A percentile compares a stretch with the other conserved stretches of the same genome.
Evolutionary conservation across 2,797 vertebrate species (phyloP).

Genomic region (Oreochromis mossambicus): DNA sequence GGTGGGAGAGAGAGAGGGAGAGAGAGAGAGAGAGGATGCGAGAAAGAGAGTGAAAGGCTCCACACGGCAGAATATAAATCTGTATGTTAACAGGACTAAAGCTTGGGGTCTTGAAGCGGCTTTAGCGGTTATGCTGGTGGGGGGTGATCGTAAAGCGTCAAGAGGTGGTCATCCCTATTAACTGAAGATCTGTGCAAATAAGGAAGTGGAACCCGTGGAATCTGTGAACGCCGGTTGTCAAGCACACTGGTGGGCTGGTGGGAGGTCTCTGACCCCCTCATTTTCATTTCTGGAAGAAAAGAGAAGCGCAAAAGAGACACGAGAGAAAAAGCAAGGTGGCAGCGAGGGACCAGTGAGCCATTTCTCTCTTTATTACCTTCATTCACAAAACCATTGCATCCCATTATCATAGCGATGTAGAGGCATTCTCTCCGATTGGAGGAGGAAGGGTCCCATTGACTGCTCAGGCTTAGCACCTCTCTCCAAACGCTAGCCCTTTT

Average conservation of each 20-base stretch:
- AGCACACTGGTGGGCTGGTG: conserved; percentile 74
- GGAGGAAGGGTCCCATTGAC: conserved; percentile 81
- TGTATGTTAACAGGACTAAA: conserved; percentile 73
- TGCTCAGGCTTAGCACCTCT: conserved; percentile 73
- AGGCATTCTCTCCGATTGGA: conserved; percentile 73
- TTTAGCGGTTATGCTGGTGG: conserved; percentile 45
- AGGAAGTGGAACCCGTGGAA: conserved; percentile 65
- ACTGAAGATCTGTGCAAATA: conserved; percentile 67
- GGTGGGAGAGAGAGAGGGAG: background rate
- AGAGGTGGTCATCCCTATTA: conserved; percentile 58
- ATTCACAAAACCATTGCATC: conserved; percentile 81
- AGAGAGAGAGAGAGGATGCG: conserved; percentile 48
- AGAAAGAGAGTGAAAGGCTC: conserved; percentile 69
- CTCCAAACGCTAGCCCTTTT: conserved; percentile 70
- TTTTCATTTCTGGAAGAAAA: conserved; percentile 69
- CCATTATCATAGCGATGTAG: conserved; percentile 79
- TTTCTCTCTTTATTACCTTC: conserved; percentile 73
- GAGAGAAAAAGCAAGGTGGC: conserved; percentile 65
- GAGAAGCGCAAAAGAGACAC: conserved; percentile 58
- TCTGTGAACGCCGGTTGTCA: conserved; percentile 70
- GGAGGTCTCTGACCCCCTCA: conserved; percentile 76
- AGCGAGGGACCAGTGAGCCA: conserved; percentile 69
- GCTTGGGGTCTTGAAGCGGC: conserved; percentile 59
- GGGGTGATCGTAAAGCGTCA: conserved; percentile 57
- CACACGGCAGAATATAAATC: conserved; percentile 77